These are phyloP conservation scores for Cantharis nigra DNA, from an alignment of 2,888 invertebrate genomes.

Conservation along the genomic window DNA sequence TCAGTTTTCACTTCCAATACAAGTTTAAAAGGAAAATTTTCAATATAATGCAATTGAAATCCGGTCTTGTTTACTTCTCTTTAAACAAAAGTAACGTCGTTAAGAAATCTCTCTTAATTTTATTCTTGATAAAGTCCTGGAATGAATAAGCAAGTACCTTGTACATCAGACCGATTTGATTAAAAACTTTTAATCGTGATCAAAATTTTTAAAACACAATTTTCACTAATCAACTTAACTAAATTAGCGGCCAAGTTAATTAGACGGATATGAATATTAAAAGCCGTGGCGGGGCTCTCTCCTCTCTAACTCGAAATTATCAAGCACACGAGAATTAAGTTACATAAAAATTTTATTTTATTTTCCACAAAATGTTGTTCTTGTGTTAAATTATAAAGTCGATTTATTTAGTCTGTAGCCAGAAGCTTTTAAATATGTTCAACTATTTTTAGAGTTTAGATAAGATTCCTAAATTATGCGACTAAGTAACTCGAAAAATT, in stretches of 20 bases:
- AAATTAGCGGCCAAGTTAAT: conserved; percentile 51
- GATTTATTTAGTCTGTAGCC: background rate
- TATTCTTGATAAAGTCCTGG: conserved; percentile 37
- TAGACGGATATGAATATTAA: conserved; percentile 53
- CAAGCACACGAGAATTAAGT: background rate
- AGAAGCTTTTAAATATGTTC: background rate
- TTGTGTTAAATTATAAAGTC: background rate
- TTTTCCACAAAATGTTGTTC: background rate
- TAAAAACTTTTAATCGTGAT: conserved; percentile 51
- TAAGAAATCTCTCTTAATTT: conserved; percentile 47
- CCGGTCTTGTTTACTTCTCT: conserved; percentile 47
- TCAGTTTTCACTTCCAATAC: conserved; percentile 5
- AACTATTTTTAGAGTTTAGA: background rate
- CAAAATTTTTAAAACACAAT: conserved; percentile 47
- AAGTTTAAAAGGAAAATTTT: conserved; percentile 5
- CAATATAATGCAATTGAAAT: conserved; percentile 39
- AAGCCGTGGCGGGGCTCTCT: conserved; percentile 33
- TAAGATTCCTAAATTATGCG: background rate
- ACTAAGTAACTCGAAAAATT: background rate
- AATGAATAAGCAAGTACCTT: conserved; percentile 39
- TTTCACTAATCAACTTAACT: conserved; percentile 51
- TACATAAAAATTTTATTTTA: background rate
- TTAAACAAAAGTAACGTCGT: conserved; percentile 44
- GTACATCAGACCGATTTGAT: conserved; percentile 45
- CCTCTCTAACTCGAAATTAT: too few relatives aligned